Evolutionary conservation across 2,797 vertebrate genomes (phyloP).

Genomic region (Ctenopoma kingsleyae): DNA sequence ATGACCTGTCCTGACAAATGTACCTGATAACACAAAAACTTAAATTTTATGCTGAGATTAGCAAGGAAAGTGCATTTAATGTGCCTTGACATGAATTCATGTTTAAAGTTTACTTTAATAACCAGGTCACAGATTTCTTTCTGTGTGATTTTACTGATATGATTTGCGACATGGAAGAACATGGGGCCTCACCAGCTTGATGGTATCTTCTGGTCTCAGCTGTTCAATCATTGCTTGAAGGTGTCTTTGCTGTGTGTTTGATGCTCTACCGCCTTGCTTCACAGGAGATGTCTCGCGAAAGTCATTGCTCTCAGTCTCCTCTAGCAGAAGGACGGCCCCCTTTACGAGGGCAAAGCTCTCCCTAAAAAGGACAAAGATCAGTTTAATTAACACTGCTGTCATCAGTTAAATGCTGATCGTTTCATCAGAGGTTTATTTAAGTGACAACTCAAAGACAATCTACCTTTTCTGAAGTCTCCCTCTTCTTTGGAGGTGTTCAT

Average conservation of each 20-base stretch:
- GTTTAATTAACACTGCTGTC: background rate
- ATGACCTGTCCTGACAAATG: background rate
- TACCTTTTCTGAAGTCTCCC: slow-evolving; percentile 88
- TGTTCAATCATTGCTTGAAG: slow-evolving; percentile 91
- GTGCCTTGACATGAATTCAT: background rate
- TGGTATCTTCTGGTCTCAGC: slow-evolving; percentile 90
- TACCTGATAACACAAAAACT: background rate
- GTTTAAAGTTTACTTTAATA: background rate
- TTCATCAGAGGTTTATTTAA: background rate
- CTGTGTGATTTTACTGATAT: background rate
- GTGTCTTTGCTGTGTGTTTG: slow-evolving; percentile 79
- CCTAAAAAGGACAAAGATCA: slow-evolving; percentile 70
- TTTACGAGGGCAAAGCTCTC: slow-evolving; percentile 95
- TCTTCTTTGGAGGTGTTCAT: slow-evolving; percentile 80
- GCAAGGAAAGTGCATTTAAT: background rate
- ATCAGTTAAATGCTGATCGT: slow-evolving; percentile 2
- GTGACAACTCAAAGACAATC: background rate
- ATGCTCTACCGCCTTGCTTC: slow-evolving; percentile 44
- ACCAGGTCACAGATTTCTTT: background rate
- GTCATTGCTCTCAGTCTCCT: slow-evolving; percentile 79
- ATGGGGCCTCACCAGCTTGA: slow-evolving; percentile 88
- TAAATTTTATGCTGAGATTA: background rate
- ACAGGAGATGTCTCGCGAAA: slow-evolving; percentile 43
- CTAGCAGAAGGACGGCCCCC: slow-evolving; percentile 90
- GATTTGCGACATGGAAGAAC: background rate